Evolutionary conservation across 2,888 invertebrate species (phyloP).

Genomic region (Gandaritis pyraliata): DNA sequence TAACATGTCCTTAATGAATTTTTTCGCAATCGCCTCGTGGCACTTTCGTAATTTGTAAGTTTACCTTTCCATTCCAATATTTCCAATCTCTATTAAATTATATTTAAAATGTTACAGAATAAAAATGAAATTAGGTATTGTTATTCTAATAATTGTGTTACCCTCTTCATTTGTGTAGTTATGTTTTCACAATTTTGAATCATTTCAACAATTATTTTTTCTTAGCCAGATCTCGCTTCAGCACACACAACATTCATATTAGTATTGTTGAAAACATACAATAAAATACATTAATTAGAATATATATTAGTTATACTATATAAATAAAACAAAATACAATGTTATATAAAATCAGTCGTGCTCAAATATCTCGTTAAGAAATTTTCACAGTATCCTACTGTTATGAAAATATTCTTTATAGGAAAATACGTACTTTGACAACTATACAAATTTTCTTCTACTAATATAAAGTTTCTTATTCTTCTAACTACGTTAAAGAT

Average conservation of each 20-base stretch:
- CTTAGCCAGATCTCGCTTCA: background rate
- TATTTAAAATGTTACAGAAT: background rate
- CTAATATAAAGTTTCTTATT: background rate
- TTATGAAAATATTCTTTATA: constrained; percentile 19
- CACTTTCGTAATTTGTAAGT: background rate
- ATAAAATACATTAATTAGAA: constrained; percentile 27
- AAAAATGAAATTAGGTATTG: background rate
- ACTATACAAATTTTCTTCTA: constrained; percentile 6
- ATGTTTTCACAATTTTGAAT: no score
- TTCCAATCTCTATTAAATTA: background rate
- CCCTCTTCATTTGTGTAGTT: no score
- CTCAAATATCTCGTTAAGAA: constrained; percentile 43
- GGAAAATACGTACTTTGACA: constrained; percentile 15
- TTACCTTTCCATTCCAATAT: no score
- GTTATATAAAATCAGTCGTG: constrained; percentile 65
- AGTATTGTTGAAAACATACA: constrained; percentile 4
- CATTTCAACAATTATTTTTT: no score
- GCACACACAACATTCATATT: background rate
- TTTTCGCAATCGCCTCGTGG: constrained; percentile 12
- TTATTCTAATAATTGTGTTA: no score
- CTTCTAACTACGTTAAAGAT: constrained; percentile 3
- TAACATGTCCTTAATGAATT: no score
- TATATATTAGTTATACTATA: constrained; percentile 38
- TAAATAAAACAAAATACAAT: constrained; percentile 46
- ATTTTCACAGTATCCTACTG: constrained; percentile 49